A percentile compares a stretch with the other conserved stretches of the same genome.
Conservation (phyloP, 2,113 vertebrate genomes). For the Chaetura pelagica region DNA sequence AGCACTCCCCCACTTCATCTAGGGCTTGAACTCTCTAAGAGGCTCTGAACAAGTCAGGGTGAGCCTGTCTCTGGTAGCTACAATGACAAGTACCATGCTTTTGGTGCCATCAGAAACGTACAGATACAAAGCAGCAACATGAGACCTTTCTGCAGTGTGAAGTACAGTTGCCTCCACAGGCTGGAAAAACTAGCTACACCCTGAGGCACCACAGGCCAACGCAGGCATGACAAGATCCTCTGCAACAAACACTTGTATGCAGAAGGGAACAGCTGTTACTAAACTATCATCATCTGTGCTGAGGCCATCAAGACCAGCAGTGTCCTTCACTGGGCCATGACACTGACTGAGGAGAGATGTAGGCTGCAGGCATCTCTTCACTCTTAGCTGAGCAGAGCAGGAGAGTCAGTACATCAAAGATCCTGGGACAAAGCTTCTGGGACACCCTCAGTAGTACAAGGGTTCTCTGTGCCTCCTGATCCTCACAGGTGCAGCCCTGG, state of each 20-base stretch:
- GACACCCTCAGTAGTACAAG: not conserved
- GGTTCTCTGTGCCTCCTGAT: not conserved
- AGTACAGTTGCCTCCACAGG: not conserved
- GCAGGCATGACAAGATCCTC: not conserved
- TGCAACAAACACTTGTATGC: not conserved
- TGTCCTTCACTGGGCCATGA: not conserved
- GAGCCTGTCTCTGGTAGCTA: not conserved
- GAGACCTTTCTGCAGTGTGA: not conserved
- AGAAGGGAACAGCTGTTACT: not conserved
- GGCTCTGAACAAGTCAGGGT: not conserved
- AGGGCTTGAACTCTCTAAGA: constrained; percentile 33
- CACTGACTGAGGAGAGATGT: not conserved
- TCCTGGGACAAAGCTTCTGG: not conserved
- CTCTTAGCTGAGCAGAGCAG: not conserved
- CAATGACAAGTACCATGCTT: not conserved
- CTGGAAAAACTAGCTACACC: not conserved
- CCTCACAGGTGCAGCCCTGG: not conserved
- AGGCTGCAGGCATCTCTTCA: not conserved
- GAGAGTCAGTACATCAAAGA: not conserved
- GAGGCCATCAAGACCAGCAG: not conserved
- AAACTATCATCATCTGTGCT: not conserved
- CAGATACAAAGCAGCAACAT: constrained; percentile 29
- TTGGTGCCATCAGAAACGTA: not conserved
- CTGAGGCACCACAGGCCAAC: not conserved
- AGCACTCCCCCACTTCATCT: not conserved